Evolutionary conservation across 2,113 vertebrate species (phyloP), one percentile per base, ranked within the genome.

Genomic region (Rhynchomys soricoides): DNA sequence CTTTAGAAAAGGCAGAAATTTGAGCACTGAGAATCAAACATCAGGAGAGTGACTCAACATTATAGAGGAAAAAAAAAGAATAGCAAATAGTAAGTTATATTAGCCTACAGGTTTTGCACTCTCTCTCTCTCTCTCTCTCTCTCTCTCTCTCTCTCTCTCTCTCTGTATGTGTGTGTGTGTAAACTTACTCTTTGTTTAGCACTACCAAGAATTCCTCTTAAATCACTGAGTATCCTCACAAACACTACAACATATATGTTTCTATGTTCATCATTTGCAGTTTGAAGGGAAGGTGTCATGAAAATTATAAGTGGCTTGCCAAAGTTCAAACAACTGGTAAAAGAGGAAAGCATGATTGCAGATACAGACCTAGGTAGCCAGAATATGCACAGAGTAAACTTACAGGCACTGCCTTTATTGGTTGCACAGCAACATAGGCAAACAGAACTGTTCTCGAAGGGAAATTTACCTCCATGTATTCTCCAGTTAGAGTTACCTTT

Each of bases 261-360:
- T 74, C 71, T 81, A 37, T 62, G n/a, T 55, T 79, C 5, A 9
- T 10, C 52, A 43, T 68, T 94, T 95, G 68, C 75, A 75, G 64
- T 85, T 79, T 92, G 24, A n/a, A 78, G 43, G 91, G 79, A 19
- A 73, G 57, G 48, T 43, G 22, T 4, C 5, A 50, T 81, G 12
- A 88, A 96, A 90, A 74, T n/a, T 21, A 90, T 83, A 85, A 91
- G 45, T 86, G 66, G 68, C 11, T 93, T 96, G 73, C 55, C 81
- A 68, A 78, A 89, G 21, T 74, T 78, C 68, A 85, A 88, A 75
- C 3, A 92, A 31, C 57, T 86, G 48, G 31, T 81, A 66, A 95
- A 73, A 50, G 16, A 11, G 7, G 85, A 90, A 90, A 77, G 24
- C 16, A 17, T 50, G 29, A 78, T 95, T 94, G 40, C 21, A 34